Evolutionary conservation across 2,888 invertebrate species (phyloP).

Genomic region (Geotrupes spiniger): DNA sequence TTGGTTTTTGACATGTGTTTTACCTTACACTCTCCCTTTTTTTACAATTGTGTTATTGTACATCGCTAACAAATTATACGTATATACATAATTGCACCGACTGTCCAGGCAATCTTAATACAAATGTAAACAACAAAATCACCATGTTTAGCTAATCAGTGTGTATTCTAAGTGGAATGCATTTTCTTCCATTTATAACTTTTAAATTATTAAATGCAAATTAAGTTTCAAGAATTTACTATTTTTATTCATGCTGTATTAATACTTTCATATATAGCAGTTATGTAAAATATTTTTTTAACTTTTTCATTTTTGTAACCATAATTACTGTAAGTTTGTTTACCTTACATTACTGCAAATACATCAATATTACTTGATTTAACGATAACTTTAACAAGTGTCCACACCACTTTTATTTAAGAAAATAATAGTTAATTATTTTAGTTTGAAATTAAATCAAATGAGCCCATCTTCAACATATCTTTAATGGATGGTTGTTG

Average conservation of each 20-base stretch:
- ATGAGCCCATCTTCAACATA: too few relatives aligned
- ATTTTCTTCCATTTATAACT: background rate
- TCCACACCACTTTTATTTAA: too few relatives aligned
- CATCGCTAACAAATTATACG: constrained; percentile 27
- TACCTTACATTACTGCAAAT: too few relatives aligned
- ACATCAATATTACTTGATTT: too few relatives aligned
- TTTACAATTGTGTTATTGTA: constrained; percentile 5
- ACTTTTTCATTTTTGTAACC: too few relatives aligned
- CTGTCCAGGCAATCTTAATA: constrained; percentile 42
- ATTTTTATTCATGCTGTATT: background rate
- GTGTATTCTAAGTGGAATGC: constrained; percentile 1
- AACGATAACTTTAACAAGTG: too few relatives aligned
- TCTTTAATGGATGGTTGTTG: too few relatives aligned
- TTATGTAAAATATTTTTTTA: constrained; percentile 5
- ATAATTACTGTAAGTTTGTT: too few relatives aligned
- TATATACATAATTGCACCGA: constrained; percentile 44
- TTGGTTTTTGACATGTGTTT: too few relatives aligned
- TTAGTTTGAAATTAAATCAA: too few relatives aligned
- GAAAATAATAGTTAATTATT: too few relatives aligned
- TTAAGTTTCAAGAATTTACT: background rate
- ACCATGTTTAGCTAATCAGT: background rate
- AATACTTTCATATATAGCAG: background rate
- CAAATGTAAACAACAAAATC: background rate
- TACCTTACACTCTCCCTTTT: constrained; percentile 7
- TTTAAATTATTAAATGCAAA: constrained; percentile 1